These are phyloP conservation scores for Rhynchophorus ferrugineus DNA, from an alignment of 1,140 invertebrate genomes.

Conservation along the genomic window DNA sequence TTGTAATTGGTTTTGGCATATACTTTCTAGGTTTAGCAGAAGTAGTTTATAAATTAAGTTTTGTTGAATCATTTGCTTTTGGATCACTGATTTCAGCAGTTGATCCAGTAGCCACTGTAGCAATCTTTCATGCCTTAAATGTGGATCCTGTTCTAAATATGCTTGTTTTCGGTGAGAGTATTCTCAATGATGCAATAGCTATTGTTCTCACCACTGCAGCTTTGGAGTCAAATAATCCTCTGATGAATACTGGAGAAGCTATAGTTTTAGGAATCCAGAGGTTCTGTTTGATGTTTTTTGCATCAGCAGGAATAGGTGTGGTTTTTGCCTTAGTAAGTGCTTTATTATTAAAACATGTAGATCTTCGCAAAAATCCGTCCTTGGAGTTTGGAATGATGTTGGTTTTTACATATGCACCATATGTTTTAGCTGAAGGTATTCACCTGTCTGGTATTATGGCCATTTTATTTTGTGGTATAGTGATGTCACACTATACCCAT, in stretches of 20 bases:
- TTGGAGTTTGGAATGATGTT: slow-evolving; percentile 98
- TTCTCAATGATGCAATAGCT: slow-evolving; percentile 96
- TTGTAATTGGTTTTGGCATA: slow-evolving; percentile 88
- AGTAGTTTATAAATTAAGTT: slow-evolving; percentile 83
- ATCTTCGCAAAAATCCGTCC: slow-evolving; percentile 94
- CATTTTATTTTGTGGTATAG: slow-evolving; percentile 96
- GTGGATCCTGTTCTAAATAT: slow-evolving; percentile 95
- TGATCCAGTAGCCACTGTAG: slow-evolving; percentile 95
- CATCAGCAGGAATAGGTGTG: slow-evolving; percentile 94
- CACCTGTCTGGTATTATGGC: slow-evolving; percentile 98
- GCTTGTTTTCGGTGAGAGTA: slow-evolving; percentile 97
- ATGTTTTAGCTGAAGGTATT: slow-evolving; percentile 94
- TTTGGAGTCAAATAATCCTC: slow-evolving; percentile 65
- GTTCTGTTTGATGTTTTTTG: slow-evolving; percentile 98
- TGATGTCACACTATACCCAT: slow-evolving; percentile 99
- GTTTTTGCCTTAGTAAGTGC: slow-evolving; percentile 91
- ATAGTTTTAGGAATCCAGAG: slow-evolving; percentile 83
- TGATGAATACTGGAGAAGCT: slow-evolving; percentile 68
- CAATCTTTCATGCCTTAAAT: slow-evolving; percentile 96
- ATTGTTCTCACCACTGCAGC: slow-evolving; percentile 93
- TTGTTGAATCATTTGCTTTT: slow-evolving; percentile 97
- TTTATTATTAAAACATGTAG: slow-evolving; percentile 89
- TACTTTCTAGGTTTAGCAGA: slow-evolving; percentile 86
- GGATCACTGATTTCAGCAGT: slow-evolving; percentile 97
- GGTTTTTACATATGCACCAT: slow-evolving; percentile 96